Evolutionary conservation across 2,797 vertebrate genomes (phyloP).

Genomic region (Myiothlypis coronata): DNA sequence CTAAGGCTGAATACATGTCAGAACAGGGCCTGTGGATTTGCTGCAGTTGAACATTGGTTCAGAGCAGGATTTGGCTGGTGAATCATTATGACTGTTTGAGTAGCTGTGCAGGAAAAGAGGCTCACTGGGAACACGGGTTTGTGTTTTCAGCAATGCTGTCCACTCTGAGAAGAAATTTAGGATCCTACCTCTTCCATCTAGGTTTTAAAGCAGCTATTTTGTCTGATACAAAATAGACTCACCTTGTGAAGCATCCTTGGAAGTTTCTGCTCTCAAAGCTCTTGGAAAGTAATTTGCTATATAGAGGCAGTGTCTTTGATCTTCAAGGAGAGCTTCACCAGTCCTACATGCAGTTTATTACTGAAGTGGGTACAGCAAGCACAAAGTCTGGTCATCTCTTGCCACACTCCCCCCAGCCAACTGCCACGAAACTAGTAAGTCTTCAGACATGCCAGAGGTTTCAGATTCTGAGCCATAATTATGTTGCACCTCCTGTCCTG

Average conservation of each 20-base stretch:
- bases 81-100: neutral
- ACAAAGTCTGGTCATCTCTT: neutral
- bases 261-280: neutral
- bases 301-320: neutral
- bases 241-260: neutral
- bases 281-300: neutral
- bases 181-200: neutral
- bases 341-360: neutral
- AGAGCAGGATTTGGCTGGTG: neutral
- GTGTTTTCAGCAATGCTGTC: neutral
- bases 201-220: neutral
- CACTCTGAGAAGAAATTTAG: neutral
- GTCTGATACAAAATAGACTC: neutral
- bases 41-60: neutral
- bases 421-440: neutral
- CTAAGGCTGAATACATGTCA: neutral
- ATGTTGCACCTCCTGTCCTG: neutral
- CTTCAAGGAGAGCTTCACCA: neutral
- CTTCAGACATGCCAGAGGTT: neutral
- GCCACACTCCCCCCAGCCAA: neutral
- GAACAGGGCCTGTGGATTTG: neutral
- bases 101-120: neutral
- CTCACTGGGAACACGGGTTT: neutral
- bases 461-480: slow-evolving; percentile 14
- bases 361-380: neutral